Conservation (phyloP, 1,140 invertebrate species). For the Drosophila pandora region DNA sequence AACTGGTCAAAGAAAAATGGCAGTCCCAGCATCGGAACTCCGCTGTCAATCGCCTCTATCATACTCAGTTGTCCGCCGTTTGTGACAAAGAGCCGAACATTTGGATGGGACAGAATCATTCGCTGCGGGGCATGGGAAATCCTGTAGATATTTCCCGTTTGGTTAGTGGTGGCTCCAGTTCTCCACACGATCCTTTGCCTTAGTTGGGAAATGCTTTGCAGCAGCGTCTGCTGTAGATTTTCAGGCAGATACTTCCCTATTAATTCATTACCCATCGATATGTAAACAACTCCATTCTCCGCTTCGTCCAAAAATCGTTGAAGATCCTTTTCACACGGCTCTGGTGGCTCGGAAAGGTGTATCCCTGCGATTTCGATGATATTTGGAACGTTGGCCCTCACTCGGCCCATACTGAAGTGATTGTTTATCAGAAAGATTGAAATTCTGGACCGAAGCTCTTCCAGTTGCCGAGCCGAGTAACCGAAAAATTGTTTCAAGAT, state of each 20-base stretch:
- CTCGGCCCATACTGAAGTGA: slow-evolving; percentile 59
- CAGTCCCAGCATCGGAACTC: slow-evolving; percentile 51
- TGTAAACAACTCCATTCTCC: slow-evolving; percentile 85
- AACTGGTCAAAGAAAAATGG: slow-evolving; percentile 58
- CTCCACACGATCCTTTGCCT: slow-evolving; percentile 82
- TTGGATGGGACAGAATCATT: slow-evolving; percentile 79
- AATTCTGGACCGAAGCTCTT: slow-evolving; percentile 37
- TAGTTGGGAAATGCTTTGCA: slow-evolving; percentile 19
- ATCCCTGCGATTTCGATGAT: slow-evolving; percentile 85
- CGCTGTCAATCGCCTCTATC: slow-evolving; percentile 39
- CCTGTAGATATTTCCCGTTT: slow-evolving; percentile 87
- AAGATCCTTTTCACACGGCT: slow-evolving; percentile 63
- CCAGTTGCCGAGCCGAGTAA: slow-evolving; percentile 19
- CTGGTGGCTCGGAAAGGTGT: slow-evolving; percentile 83
- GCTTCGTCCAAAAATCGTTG: slow-evolving; percentile 85
- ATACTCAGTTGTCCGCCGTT: slow-evolving; percentile 49
- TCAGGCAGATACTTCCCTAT: slow-evolving; percentile 84
- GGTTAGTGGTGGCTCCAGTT: slow-evolving; percentile 30
- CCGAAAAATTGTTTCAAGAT: slow-evolving; percentile 67
- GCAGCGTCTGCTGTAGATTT: slow-evolving; percentile 76
- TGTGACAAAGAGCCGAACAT: slow-evolving; percentile 47
- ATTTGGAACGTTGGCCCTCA: slow-evolving; percentile 64
- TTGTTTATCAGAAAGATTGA: slow-evolving; percentile 64
- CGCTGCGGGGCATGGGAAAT: slow-evolving; percentile 85
- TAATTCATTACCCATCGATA: slow-evolving; percentile 82